phyloP scores from a whole-genome alignment of 2,888 invertebrate species.

The Anarsia innoxiella region DNA sequence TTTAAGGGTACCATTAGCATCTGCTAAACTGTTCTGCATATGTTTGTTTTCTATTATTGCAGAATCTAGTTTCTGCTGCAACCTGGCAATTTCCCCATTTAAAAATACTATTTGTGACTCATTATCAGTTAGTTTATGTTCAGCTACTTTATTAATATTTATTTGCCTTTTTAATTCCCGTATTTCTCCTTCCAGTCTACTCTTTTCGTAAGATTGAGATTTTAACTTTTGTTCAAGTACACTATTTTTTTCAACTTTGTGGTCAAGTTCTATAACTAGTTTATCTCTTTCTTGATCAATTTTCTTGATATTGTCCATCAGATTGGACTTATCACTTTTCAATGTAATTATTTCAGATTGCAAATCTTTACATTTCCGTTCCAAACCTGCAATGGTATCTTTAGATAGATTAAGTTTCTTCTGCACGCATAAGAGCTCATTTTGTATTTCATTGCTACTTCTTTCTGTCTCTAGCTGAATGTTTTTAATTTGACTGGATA shows the following conservation, averaged over 20 bases:
- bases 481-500: slow-evolving; percentile 75
- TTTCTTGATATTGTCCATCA: slow-evolving; percentile 77
- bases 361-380: slow-evolving; percentile 74
- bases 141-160: slow-evolving; percentile 54
- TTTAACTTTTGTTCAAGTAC: slow-evolving; percentile 79
- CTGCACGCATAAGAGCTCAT: slow-evolving; percentile 78
- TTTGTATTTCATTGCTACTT: slow-evolving; percentile 80
- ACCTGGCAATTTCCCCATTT: slow-evolving; percentile 75
- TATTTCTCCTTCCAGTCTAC: slow-evolving; percentile 70
- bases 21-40: slow-evolving; percentile 82
- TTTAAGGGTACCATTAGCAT: slow-evolving; percentile 77
- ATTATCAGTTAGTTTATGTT: slow-evolving; percentile 64
- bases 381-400: slow-evolving; percentile 72
- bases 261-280: slow-evolving; percentile 79
- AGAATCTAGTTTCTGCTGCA: slow-evolving; percentile 74
- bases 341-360: slow-evolving; percentile 77
- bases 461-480: slow-evolving; percentile 86
- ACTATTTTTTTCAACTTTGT: slow-evolving; percentile 81
- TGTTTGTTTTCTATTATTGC: slow-evolving; percentile 80
- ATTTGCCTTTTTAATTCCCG: slow-evolving; percentile 74
- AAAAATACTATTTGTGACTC: slow-evolving; percentile 73
- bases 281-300: slow-evolving; percentile 84
- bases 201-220: slow-evolving; percentile 72
- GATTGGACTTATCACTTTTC: slow-evolving; percentile 77
- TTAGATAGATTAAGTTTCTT: slow-evolving; percentile 77